Evolutionary conservation across 2,113 vertebrate species (phyloP).

Genomic region (Aegypius monachus): DNA sequence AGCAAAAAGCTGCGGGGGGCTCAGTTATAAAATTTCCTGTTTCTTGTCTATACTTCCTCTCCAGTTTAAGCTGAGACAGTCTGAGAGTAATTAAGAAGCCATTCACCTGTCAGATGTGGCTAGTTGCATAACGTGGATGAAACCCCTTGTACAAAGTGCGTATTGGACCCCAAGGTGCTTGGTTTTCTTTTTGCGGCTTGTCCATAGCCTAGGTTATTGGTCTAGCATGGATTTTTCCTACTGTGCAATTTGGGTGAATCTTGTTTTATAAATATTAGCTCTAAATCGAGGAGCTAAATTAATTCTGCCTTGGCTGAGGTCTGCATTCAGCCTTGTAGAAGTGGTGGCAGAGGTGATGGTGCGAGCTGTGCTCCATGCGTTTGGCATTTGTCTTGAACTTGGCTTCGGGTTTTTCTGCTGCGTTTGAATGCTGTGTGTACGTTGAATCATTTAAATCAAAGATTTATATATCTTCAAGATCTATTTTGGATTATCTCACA

Average conservation of each 20-base stretch:
- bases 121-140: neutral
- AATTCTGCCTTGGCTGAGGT: neutral
- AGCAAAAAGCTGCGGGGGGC: neutral
- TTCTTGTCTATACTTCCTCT: neutral
- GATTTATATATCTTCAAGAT: neutral
- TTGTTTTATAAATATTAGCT: neutral
- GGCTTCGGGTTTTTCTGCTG: neutral
- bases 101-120: fast-evolving
- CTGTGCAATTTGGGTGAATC: neutral
- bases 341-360: neutral
- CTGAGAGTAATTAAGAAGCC: neutral
- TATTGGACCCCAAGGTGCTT: neutral
- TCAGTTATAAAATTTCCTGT: neutral
- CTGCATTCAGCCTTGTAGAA: neutral
- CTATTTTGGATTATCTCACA: fast-evolving
- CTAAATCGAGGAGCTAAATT: neutral
- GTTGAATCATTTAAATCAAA: neutral
- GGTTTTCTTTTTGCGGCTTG: fast-evolving
- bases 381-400: neutral
- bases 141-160: neutral
- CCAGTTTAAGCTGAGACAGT: neutral
- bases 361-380: fast-evolving
- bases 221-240: neutral
- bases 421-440: neutral
- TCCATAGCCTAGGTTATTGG: fast-evolving